Percentiles rank a stretch among this genome's conserved stretches.
These are phyloP conservation scores for Oligia latruncula DNA, from an alignment of 2,888 invertebrate species.

Conservation along the genomic window DNA sequence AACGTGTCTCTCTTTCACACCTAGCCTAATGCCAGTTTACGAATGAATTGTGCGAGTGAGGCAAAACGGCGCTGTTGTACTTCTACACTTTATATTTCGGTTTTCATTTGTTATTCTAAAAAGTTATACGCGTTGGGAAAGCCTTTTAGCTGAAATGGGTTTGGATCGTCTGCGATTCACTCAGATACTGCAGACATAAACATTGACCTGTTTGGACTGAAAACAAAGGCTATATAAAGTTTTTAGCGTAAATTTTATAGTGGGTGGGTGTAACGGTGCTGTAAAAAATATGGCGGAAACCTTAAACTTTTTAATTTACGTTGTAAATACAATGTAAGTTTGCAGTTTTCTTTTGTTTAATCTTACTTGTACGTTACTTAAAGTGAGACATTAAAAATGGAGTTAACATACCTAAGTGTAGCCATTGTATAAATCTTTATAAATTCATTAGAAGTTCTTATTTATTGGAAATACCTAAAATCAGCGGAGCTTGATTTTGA, in stretches of 20 bases:
- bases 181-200: conserved; percentile 69
- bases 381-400: neutral
- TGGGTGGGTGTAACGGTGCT: neutral
- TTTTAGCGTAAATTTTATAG: conserved; percentile 34
- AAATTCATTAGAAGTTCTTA: neutral
- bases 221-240: conserved; percentile 45
- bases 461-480: neutral
- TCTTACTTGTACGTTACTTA: too few species aligned
- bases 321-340: neutral
- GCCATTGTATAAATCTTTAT: neutral
- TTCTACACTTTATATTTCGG: conserved; percentile 22
- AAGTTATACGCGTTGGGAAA: conserved; percentile 64
- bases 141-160: conserved; percentile 76
- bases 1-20: conserved; percentile 7
- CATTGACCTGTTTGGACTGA: conserved; percentile 68
- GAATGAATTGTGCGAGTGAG: neutral
- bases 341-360: neutral
- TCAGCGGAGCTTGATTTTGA: neutral
- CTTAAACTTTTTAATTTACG: neutral
- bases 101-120: conserved; percentile 70
- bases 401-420: neutral
- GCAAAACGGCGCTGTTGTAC: conserved; percentile 18
- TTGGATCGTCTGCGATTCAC: conserved; percentile 69
- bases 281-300: conserved; percentile 3
- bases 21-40: neutral